Evolutionary conservation across 2,888 invertebrate genomes (phyloP), one percentile per base, ranked within the genome.

Genomic region (Cheilosia scutellata): DNA sequence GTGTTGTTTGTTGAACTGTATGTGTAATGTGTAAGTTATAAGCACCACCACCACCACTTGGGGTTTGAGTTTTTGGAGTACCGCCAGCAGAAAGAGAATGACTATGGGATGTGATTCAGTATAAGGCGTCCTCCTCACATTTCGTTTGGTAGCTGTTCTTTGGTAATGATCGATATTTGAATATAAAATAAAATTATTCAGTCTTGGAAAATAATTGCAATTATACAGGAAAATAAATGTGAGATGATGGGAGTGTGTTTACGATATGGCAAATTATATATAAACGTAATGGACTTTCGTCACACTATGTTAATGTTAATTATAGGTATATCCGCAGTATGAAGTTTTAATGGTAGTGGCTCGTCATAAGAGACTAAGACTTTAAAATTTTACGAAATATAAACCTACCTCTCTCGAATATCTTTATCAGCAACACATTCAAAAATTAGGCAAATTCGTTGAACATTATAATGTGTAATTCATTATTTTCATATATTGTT

Each of bases 151-250:
- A 29, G 42, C 29, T 29, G 53, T 40, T 47, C 44, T 16, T 7
- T 16, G 25, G 16, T 29, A 63, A 63, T 63, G 55, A 63, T 74
- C 74, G 74, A 74, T 74, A 74, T 74, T 63, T 74, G 44, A 55
- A 74, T 74, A 62, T 42, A 44, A 55, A 63, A 62, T 42, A 44
- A 55, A 63, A 62, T 63, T 74, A 62, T 72, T 74, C 63, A 31
- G 25, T 20, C 55, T 33, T 63, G 47, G 55, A 62, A 63, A 74
- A 74, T 63, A n/a, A 63, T 44, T 74, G 63, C 63, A 74, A 63
- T 74, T 74, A 44, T 47, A 51, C 58, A 13, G 9, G 62, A 53
- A 53, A 27, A 25, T n/a, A 51, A 40, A 4, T 6, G n/a, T 20
- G 31, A 20, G 27, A 51, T 29, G 20, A 53, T 29, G 20, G 20